These are phyloP conservation scores for Caenorhabditis uteleia DNA, from an alignment of 2,888 invertebrate species.

Conservation along the genomic window DNA sequence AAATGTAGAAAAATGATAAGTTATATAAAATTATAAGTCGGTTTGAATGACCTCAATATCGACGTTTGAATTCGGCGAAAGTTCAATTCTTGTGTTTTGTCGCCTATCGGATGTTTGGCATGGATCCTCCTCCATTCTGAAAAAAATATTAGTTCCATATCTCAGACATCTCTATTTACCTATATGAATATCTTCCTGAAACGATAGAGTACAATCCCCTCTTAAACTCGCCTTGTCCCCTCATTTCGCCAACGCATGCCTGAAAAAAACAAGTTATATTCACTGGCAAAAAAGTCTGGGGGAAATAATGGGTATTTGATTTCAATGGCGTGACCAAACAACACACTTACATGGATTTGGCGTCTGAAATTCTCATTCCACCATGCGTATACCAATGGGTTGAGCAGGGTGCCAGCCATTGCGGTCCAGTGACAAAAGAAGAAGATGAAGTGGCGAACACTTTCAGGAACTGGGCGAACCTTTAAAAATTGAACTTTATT, in stretches of 20 bases:
- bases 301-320: too few species aligned
- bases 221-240: constrained; percentile 34
- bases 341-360: constrained; percentile 46
- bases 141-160: too few species aligned
- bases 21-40: constrained; percentile 18
- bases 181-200: constrained; percentile 31
- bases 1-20: too few species aligned
- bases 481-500: too few species aligned
- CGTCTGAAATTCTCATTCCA: constrained; percentile 58
- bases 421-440: constrained; percentile 86
- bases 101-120: neutral
- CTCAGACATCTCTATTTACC: constrained; percentile 4
- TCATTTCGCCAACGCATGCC: constrained; percentile 35
- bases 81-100: constrained; percentile 24
- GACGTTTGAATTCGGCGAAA: constrained; percentile 18
- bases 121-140: constrained; percentile 26
- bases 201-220: constrained; percentile 35
- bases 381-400: constrained; percentile 75
- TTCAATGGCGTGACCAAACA: too few species aligned
- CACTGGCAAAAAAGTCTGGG: too few species aligned
- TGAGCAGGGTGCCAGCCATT: constrained; percentile 91
- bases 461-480: constrained; percentile 28
- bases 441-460: constrained; percentile 74
- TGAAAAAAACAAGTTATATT: constrained; percentile 7
- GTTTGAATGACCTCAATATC: constrained; percentile 31